phyloP scores from a whole-genome alignment of 2,113 vertebrate genomes.

The Leiothrix lutea region DNA sequence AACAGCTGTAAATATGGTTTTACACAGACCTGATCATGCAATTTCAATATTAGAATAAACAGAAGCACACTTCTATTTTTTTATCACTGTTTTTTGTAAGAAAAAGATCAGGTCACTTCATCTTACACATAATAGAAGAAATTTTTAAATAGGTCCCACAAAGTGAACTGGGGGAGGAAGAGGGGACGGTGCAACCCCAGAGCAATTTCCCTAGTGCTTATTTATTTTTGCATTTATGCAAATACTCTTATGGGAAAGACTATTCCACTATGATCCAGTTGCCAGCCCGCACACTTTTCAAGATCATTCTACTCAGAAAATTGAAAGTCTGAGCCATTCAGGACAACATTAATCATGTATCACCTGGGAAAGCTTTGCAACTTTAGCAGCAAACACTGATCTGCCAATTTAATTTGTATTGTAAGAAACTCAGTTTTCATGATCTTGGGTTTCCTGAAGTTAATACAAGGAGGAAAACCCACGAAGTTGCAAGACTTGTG shows the following conservation, averaged over 20 bases:
- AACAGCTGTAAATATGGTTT: background rate
- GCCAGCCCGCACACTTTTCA: background rate
- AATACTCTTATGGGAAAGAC: background rate
- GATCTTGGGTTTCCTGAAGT: background rate
- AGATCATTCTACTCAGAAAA: background rate
- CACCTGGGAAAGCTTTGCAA: background rate
- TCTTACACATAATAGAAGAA: background rate
- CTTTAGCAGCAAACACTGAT: background rate
- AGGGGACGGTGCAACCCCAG: background rate
- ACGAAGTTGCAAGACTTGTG: background rate
- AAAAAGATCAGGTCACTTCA: background rate
- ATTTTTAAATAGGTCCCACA: background rate
- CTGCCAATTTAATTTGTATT: background rate
- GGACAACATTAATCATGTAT: background rate
- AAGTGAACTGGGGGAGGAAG: background rate
- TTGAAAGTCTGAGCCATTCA: background rate
- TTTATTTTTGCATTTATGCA: background rate
- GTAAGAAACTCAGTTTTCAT: background rate
- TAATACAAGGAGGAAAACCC: background rate
- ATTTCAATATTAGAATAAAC: background rate
- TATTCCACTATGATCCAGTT: background rate
- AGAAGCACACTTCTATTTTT: background rate
- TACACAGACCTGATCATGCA: background rate
- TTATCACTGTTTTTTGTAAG: background rate
- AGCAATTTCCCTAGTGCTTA: background rate